Base-by-base conservation (phyloP, 2,113 vertebrate genomes). In the Thunnus thynnus region DNA sequence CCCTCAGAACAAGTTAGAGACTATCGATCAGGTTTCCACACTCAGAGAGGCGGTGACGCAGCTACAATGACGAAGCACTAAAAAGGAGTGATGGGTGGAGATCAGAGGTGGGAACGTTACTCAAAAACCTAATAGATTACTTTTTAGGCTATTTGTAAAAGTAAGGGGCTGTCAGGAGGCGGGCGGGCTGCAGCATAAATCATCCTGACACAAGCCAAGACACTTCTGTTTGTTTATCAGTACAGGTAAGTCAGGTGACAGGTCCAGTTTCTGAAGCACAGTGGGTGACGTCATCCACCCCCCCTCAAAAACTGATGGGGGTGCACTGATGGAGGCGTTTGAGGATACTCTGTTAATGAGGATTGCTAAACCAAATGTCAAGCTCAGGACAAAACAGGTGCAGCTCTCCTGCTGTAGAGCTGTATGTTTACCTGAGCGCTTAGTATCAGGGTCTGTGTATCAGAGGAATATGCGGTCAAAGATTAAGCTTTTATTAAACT, bases 11-110 rank as follows among this genome's bases (percentile, higher is more conserved):
- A 72, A 63, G 50, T 78, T 60, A 62, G 18, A 76, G 67, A 54
- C 48, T 72, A 13, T 76, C 78, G 75, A n/a, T 20, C 72, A 41
- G 83, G 88, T 83, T 84, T 87, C 82, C 84, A 47, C 79, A 9
- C 8, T 9, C 27, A 30, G 78, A 65, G 88, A 86, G 87, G 86
- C 88, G 81, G 70, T 90, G 91, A 90, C 92, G 92, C 89, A 88
- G 91, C 41, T 50, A 27, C 85, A 81, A 77, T 93, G 93, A 94
- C 91, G 89, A 72, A 65, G 92, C 88, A 89, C 63, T 64, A 10
- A 30, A 22, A 30, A 73, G 58, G n/a, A 4, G 80, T 50, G 82
- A 55, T 80, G 89, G 90, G 91, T 92, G 93, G 92, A 86, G 93
- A 86, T 77, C 80, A 30, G 82, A 83, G 73, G 64, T 62, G 61